Evolutionary conservation across 2,113 vertebrate species (phyloP).

Genomic region (Microtus pennsylvanicus): DNA sequence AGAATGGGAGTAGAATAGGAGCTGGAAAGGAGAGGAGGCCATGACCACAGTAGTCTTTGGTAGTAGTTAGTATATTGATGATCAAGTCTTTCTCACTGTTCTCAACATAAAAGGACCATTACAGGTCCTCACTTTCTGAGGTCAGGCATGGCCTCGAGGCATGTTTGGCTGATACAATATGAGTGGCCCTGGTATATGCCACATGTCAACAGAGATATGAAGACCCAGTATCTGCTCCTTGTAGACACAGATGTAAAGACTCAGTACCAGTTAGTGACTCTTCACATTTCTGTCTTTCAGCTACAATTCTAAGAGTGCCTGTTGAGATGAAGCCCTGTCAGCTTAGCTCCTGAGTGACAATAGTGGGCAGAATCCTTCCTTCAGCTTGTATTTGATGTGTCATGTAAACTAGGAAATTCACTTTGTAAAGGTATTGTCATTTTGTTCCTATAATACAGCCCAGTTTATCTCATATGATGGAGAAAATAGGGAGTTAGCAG

Average conservation of each 20-base stretch:
- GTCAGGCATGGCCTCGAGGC: not conserved
- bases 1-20: not conserved
- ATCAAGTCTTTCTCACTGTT: not conserved
- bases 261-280: not conserved
- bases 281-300: not conserved
- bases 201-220: not conserved
- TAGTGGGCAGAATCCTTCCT: not conserved
- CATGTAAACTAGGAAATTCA: not conserved
- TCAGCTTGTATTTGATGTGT: not conserved
- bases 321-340: not conserved
- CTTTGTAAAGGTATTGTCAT: not conserved
- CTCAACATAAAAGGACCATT: not conserved
- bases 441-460: not conserved
- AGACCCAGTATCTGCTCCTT: not conserved
- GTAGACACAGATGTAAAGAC: not conserved
- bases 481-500: not conserved
- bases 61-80: not conserved
- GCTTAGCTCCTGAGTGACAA: not conserved
- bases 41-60: not conserved
- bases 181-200: not conserved
- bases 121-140: fast-evolving
- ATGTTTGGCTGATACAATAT: not conserved
- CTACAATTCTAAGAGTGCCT: not conserved
- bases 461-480: not conserved
- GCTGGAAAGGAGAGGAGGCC: not conserved